Percentiles rank a stretch among this genome's conserved stretches.
Conservation (phyloP, 2,113 vertebrate species). For the Penelope pileata region DNA sequence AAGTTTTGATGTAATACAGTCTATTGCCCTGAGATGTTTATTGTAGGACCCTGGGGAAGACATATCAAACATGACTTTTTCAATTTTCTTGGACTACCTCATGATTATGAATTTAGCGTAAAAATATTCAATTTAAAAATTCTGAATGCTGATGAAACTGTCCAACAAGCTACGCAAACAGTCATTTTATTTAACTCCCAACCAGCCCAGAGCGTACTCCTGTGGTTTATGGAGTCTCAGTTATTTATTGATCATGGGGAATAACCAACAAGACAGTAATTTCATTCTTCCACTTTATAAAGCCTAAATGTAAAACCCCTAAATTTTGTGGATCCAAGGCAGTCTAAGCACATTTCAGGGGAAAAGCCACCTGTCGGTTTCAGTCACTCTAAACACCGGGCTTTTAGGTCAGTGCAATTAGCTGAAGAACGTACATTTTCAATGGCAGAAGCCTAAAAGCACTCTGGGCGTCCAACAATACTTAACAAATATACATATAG, state of each 20-base stretch:
- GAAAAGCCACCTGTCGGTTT: not conserved
- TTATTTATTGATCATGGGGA: slow-evolving; percentile 41
- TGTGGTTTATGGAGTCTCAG: not conserved
- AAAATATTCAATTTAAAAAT: slow-evolving; percentile 33
- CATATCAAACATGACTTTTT: not conserved
- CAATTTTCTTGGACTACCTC: not conserved
- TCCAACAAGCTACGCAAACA: slow-evolving; percentile 54
- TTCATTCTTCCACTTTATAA: not conserved
- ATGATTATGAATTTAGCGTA: slow-evolving; percentile 30
- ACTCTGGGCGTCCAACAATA: not conserved
- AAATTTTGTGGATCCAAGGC: not conserved
- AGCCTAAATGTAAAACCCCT: not conserved
- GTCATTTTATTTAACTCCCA: slow-evolving; percentile 10
- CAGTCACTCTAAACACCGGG: not conserved
- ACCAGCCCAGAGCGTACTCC: not conserved
- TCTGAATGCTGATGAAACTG: slow-evolving; percentile 17
- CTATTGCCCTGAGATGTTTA: not conserved
- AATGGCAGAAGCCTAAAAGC: not conserved
- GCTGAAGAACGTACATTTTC: slow-evolving; percentile 1
- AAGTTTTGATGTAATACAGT: not conserved
- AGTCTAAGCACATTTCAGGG: not conserved
- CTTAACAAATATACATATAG: not conserved
- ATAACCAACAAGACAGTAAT: slow-evolving; percentile 16
- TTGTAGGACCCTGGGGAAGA: not conserved
- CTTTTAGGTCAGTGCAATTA: slow-evolving; percentile 25